Percentiles rank a stretch among this genome's conserved stretches.
Evolutionary conservation across 2,888 invertebrate species (phyloP).

Genomic region (Agrotis clavis): DNA sequence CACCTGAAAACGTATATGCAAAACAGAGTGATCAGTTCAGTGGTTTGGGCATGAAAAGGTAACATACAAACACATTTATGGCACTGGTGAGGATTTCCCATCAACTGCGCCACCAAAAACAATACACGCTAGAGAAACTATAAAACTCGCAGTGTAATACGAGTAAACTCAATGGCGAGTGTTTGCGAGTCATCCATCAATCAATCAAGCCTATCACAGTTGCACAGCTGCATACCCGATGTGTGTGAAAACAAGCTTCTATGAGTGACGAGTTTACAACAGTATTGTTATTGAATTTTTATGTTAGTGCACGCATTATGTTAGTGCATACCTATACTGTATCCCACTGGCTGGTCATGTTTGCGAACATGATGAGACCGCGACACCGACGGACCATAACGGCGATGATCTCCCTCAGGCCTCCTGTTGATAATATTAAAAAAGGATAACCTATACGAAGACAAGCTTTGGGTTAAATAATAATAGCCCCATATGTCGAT

Average conservation of each 20-base stretch:
- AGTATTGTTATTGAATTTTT: constrained; percentile 1
- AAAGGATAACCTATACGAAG: no score
- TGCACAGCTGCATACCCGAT: constrained; percentile 36
- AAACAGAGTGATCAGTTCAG: no score
- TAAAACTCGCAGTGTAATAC: constrained; percentile 19
- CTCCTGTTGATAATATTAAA: no score
- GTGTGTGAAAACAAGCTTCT: not conserved
- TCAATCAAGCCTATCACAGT: constrained; percentile 33
- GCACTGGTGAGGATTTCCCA: not conserved
- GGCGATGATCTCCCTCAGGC: no score
- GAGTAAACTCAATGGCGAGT: constrained; percentile 1
- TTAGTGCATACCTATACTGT: not conserved
- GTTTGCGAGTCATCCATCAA: constrained; percentile 40
- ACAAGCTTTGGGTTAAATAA: no score
- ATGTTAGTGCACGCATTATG: not conserved
- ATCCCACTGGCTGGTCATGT: not conserved
- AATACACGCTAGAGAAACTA: not conserved
- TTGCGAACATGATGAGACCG: no score
- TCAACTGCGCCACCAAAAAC: not conserved
- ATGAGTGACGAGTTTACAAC: constrained; percentile 8
- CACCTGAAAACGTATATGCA: no score
- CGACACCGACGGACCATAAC: no score
- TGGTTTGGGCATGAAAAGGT: no score
- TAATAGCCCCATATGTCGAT: no score
- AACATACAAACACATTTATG: no score